Evolutionary conservation across 37 sponge, comb jelly and placozoan species (phyloP).

Genomic region (Mnemiopsis leidyi): DNA sequence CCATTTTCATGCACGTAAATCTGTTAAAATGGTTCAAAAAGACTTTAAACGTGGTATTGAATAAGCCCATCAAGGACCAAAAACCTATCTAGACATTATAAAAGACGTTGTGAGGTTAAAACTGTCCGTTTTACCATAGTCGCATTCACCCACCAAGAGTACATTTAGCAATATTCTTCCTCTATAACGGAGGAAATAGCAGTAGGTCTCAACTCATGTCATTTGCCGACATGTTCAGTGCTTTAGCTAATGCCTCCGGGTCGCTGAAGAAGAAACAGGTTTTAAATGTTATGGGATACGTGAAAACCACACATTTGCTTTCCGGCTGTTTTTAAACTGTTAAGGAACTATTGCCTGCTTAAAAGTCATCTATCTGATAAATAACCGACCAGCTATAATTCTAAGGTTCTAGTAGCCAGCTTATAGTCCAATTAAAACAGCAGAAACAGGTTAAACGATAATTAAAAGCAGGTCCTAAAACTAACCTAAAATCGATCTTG

Average conservation of each 20-base stretch:
- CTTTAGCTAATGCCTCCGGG: conserved; percentile 46
- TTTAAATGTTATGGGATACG: no score
- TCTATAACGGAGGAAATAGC: no score
- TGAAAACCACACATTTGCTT: no score
- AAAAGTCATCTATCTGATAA: no score
- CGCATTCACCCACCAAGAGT: no score
- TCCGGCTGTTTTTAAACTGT: no score
- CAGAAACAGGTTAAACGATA: background rate
- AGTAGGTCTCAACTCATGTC: conserved; percentile 61
- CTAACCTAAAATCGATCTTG: conserved; percentile 19
- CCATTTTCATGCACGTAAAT: background rate
- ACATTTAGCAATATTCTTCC: no score
- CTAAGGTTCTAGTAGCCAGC: no score
- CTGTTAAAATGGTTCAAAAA: background rate
- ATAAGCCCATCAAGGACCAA: background rate
- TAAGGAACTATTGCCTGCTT: no score
- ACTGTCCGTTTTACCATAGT: background rate
- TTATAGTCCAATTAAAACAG: no score
- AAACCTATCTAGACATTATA: no score
- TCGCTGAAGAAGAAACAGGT: conserved; percentile 41
- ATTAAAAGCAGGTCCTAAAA: background rate
- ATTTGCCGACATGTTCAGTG: conserved; percentile 12
- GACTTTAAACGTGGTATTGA: background rate
- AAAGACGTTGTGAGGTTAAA: background rate
- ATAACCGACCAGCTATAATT: no score